These are phyloP conservation scores for Chamaedrilus cognettii DNA, from an alignment of 2,888 invertebrate genomes.

Conservation along the genomic window DNA sequence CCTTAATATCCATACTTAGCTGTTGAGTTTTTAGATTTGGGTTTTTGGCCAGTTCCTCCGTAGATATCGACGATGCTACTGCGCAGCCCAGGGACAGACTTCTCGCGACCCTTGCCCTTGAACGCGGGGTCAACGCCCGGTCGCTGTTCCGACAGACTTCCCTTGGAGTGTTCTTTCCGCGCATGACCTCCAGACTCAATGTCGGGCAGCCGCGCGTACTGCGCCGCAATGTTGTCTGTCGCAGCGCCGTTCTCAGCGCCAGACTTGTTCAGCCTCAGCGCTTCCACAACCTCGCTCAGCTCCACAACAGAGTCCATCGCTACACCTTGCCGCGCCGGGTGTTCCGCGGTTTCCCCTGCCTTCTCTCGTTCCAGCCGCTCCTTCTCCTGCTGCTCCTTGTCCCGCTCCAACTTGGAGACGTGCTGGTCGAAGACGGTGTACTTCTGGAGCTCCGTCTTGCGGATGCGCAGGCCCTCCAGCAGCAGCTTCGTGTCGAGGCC, in stretches of 20 bases:
- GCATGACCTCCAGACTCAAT: too few species aligned
- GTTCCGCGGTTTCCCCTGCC: constrained; percentile 1
- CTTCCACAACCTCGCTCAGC: background rate
- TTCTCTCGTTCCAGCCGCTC: background rate
- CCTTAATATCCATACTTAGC: too few species aligned
- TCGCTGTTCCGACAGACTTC: background rate
- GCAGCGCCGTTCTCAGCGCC: constrained; percentile 7
- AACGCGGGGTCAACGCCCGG: background rate
- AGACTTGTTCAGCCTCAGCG: background rate
- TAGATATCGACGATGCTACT: constrained; percentile 9
- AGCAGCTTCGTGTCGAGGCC: constrained; percentile 42
- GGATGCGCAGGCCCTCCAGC: constrained; percentile 38
- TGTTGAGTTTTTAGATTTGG: too few species aligned
- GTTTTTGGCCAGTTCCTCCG: background rate
- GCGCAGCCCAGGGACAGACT: background rate
- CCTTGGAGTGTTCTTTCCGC: background rate
- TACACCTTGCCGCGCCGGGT: background rate
- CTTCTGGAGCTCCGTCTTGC: constrained; percentile 28
- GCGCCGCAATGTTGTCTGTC: background rate
- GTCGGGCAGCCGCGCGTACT: background rate
- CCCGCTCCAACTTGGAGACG: constrained; percentile 14
- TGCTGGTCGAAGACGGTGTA: constrained; percentile 30
- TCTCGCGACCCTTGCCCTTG: background rate
- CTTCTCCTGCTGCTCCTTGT: constrained; percentile 3
- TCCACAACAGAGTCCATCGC: too few species aligned